Evolutionary conservation across 2,888 invertebrate genomes (phyloP), one percentile per base, ranked within the genome.

Genomic region (Zele albiditarsus): DNA sequence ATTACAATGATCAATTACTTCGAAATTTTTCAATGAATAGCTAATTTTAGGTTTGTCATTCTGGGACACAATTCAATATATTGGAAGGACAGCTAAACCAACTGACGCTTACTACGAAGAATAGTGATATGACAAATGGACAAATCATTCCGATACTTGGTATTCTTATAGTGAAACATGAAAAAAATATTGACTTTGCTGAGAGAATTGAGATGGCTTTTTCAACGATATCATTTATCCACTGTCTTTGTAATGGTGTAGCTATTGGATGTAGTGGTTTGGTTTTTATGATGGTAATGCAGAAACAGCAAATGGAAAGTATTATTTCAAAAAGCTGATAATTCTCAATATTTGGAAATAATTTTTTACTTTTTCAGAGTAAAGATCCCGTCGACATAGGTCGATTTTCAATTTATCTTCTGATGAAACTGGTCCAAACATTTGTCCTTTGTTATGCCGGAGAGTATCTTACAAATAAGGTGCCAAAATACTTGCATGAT

Each of bases 391-490:
- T 60, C 28, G 12, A 60, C 16, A 28, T 60, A 25, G 14, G 27
- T 27, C 25, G 60, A 60, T 60, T 60, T 16, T 27, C 28, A 4
- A 14, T 60, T 28, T 67, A 42, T 27, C 12, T 71, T 2, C 2
- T 58, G 10, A 42, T 74, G n/a, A 2, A 58, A 12, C 69, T 60
- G 1, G 14, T 49, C 63, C 73, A 83, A 42, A 66, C 72, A 5
- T 79, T 80, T n/a, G 38, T 80, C 63, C 79, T 79, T 38, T 84
- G 84, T 20, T 77, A 77, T 5, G 77, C 76, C 23, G 83, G 84
- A 14, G 84, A 83, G 65, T 80, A 82, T 71, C 73, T 83, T 12
- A 76, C 65, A 12, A 72, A 62, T 5, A 80, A 83, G 78, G 84
- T 83, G 33, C 12, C 1, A 2, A 53, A 42, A 12, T 14, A 38